A percentile compares a stretch with the other conserved stretches of the same genome.
Conservation (phyloP, 2,888 invertebrate genomes). For the Empis stercorea region DNA sequence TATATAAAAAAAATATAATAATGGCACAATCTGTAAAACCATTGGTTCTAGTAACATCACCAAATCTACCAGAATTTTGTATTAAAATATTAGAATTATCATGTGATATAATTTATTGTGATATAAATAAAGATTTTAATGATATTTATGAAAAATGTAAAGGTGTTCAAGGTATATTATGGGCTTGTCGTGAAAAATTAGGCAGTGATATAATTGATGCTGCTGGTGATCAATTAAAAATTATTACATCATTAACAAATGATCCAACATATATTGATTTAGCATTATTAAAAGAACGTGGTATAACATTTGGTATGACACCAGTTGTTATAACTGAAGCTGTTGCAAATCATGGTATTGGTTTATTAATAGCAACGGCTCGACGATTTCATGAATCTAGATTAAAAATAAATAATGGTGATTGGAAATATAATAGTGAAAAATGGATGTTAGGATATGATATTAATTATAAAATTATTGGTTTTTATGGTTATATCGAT, state of each 20-base stretch:
- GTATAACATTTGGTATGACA: slow-evolving; percentile 59
- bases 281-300: slow-evolving; percentile 47
- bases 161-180: slow-evolving; percentile 14
- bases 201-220: slow-evolving; percentile 11
- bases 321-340: slow-evolving; percentile 55
- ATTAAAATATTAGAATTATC: slow-evolving; percentile 47
- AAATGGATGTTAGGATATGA: slow-evolving; percentile 70
- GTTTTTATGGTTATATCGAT: slow-evolving; percentile 67
- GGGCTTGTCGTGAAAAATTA: slow-evolving; percentile 11
- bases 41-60: slow-evolving; percentile 51
- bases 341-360: slow-evolving; percentile 65
- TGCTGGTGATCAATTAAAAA: slow-evolving; percentile 46
- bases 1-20: too few relatives aligned
- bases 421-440: too few relatives aligned
- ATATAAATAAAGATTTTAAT: not conserved
- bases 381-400: slow-evolving; percentile 61
- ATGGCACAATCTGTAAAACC: too few relatives aligned
- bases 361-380: slow-evolving; percentile 55
- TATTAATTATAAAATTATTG: slow-evolving; percentile 63
- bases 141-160: slow-evolving; percentile 10
- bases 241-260: slow-evolving; percentile 64
- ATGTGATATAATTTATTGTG: slow-evolving; percentile 25
- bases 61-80: slow-evolving; percentile 51
- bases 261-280: slow-evolving; percentile 69
- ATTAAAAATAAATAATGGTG: slow-evolving; percentile 36